Percentiles rank a stretch among this genome's conserved stretches.
Evolutionary conservation across 2,113 vertebrate genomes (phyloP).

Genomic region (Thalassoma bifasciatum): DNA sequence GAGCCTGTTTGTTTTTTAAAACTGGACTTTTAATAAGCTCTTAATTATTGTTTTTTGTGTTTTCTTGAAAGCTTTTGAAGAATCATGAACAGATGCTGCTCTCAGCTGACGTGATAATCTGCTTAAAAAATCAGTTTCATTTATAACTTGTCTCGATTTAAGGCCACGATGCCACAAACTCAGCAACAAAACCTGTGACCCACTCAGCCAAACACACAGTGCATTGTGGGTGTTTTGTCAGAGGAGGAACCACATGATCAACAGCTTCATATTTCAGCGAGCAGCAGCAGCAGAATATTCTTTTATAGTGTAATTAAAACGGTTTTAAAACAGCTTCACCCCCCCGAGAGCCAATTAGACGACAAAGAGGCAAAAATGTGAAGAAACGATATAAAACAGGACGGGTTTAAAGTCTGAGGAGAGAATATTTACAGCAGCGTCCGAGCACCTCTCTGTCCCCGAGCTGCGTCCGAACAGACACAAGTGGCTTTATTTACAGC

Average conservation of each 20-base stretch:
- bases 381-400: constrained; percentile 11
- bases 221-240: constrained; percentile 1
- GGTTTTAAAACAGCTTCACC: constrained; percentile 39
- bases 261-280: constrained; percentile 35
- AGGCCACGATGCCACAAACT: no score
- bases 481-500: constrained; percentile 24
- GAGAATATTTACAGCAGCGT: constrained; percentile 36
- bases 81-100: no score
- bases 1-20: no score
- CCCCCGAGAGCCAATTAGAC: constrained; percentile 61
- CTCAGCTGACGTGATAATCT: no score
- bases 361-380: constrained; percentile 31
- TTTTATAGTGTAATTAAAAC: constrained; percentile 67
- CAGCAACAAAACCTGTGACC: neutral
- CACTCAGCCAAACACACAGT: neutral
- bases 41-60: no score
- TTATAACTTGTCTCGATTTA: no score
- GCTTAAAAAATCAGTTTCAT: no score
- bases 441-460: neutral
- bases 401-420: constrained; percentile 56
- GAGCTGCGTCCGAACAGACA: constrained; percentile 17
- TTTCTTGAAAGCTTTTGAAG: no score
- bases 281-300: constrained; percentile 52
- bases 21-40: no score
- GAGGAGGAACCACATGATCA: constrained; percentile 20